Percentiles rank a stretch among this genome's conserved stretches.
Conservation (phyloP, 2,888 invertebrate species). For the Pteria penguin region DNA sequence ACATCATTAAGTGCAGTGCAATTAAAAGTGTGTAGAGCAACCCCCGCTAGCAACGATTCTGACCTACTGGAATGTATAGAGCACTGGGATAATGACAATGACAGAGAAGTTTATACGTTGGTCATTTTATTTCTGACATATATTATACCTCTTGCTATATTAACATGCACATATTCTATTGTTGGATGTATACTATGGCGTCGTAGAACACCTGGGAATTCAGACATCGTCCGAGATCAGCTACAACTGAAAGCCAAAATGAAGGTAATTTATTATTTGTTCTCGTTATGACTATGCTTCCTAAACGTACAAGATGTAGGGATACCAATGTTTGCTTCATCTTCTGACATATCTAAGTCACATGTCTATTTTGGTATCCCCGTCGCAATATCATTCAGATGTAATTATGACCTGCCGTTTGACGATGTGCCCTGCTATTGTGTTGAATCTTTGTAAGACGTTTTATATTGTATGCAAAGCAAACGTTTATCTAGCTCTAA, state of each 20-base stretch:
- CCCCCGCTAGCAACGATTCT: constrained; percentile 13
- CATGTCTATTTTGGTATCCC: no score
- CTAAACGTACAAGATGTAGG: no score
- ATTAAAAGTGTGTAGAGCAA: constrained; percentile 71
- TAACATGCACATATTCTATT: constrained; percentile 80
- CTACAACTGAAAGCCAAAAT: constrained; percentile 79
- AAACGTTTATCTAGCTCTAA: no score
- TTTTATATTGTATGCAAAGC: no score
- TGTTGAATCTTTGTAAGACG: no score
- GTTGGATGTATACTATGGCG: constrained; percentile 80
- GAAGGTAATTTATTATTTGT: no score
- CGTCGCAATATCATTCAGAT: no score
- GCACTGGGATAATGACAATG: constrained; percentile 61
- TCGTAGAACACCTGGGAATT: constrained; percentile 81
- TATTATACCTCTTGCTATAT: constrained; percentile 79
- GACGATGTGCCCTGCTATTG: no score
- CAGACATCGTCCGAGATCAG: constrained; percentile 79
- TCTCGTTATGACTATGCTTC: no score
- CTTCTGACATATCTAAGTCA: no score
- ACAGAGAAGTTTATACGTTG: constrained; percentile 65
- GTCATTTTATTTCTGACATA: constrained; percentile 72
- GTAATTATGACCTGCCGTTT: no score
- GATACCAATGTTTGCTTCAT: no score
- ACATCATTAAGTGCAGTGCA: constrained; percentile 78
- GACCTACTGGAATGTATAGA: constrained; percentile 63